phyloP scores from a whole-genome alignment of 1,140 invertebrate species.

The Tetramorium parvispinum region DNA sequence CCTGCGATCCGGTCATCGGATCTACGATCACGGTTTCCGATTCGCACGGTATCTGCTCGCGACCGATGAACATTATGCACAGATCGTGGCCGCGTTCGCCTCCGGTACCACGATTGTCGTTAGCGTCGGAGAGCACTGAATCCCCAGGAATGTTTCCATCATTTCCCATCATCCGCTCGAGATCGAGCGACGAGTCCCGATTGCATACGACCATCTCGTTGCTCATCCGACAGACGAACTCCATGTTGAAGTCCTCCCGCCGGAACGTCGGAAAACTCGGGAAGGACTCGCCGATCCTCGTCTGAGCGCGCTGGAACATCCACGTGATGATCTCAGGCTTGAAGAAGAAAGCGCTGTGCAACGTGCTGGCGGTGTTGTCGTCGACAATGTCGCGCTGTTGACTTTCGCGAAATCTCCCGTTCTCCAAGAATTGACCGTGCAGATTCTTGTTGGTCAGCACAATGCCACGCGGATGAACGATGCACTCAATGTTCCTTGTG shows the following conservation, averaged over 20 bases:
- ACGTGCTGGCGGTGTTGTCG: background rate
- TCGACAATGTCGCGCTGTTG: conserved; percentile 59
- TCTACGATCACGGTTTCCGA: background rate
- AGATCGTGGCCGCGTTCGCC: background rate
- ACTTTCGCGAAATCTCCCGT: background rate
- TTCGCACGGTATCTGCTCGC: background rate
- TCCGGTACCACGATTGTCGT: background rate
- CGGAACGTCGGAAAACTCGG: background rate
- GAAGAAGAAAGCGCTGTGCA: conserved; percentile 63
- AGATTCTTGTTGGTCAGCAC: conserved; percentile 46
- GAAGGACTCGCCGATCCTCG: background rate
- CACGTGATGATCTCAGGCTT: conserved; percentile 19
- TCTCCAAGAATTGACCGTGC: background rate
- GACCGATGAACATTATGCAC: conserved; percentile 18
- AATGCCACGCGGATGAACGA: background rate
- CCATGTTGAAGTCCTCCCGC: background rate
- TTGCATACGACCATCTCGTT: background rate
- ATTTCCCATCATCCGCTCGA: background rate
- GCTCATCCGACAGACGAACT: background rate
- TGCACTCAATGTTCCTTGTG: conserved; percentile 46
- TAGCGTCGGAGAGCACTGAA: background rate
- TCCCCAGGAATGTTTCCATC: background rate
- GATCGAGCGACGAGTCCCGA: background rate
- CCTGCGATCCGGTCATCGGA: background rate
- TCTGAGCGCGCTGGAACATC: conserved; percentile 1